Percentiles rank a stretch among this genome's conserved stretches.
Conservation (phyloP, 53 echinoderm and acorn worm genomes). For the Actinopyga echinites region DNA sequence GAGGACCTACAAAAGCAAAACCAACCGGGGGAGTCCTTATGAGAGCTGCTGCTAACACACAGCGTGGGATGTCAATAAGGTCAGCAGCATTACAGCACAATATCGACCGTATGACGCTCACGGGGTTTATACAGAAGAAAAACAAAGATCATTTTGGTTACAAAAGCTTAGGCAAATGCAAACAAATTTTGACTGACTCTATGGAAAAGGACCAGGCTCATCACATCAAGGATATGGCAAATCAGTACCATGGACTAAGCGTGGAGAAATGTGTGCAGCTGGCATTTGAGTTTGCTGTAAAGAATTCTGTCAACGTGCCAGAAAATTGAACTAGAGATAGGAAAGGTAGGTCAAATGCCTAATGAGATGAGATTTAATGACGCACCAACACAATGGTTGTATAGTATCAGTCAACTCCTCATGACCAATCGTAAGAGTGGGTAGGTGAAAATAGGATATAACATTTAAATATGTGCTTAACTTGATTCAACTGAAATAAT, state of each 20-base stretch:
- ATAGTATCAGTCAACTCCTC: too few relatives aligned
- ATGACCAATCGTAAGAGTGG: constrained; percentile 21
- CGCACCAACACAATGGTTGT: too few relatives aligned
- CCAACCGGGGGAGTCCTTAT: constrained; percentile 9
- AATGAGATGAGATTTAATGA: too few relatives aligned
- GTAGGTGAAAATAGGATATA: background rate
- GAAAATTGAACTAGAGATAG: constrained; percentile 33
- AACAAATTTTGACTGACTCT: constrained; percentile 32
- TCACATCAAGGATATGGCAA: constrained; percentile 39
- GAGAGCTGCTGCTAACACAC: constrained; percentile 30
- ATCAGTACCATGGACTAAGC: constrained; percentile 34
- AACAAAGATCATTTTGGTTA: constrained; percentile 31
- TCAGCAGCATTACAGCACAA: constrained; percentile 20
- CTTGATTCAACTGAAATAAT: constrained; percentile 30
- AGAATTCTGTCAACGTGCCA: constrained; percentile 38
- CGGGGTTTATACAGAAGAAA: constrained; percentile 30
- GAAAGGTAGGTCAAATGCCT: constrained; percentile 20
- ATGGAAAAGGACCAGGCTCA: constrained; percentile 21
- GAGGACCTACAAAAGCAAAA: constrained; percentile 22
- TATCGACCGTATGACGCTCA: constrained; percentile 35
- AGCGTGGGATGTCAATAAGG: constrained; percentile 29
- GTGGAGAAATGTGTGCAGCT: constrained; percentile 20
- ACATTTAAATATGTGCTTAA: constrained; percentile 1
- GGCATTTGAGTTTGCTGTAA: constrained; percentile 39
- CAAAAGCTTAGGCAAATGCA: constrained; percentile 15